Evolutionary conservation across 2,888 invertebrate species (phyloP), one percentile per base, ranked within the genome.

Genomic region (Hymenopus coronatus): DNA sequence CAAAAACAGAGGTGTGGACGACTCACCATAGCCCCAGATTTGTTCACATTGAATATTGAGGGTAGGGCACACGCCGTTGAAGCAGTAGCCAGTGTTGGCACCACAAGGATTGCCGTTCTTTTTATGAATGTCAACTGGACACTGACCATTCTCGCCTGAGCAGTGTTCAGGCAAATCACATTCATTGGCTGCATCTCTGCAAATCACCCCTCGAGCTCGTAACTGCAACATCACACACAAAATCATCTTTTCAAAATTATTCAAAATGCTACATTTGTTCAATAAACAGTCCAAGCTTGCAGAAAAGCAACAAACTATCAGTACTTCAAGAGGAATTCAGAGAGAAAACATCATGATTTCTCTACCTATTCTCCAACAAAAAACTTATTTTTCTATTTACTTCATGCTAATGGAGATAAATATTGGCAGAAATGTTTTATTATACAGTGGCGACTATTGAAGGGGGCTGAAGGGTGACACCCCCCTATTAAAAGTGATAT

Each of bases 91-190:
- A 91, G 95, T 94, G 90, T 93, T 93, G 87, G 94, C 94, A 87
- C 96, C 96, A 92, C 99, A 99, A 0, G 96, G 95, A 90, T 96
- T 97, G 0, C 99, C 99, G 93, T 99, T 99, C 94, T 98, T 98
- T 92, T 98, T 97, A 93, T 97, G 96, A 2, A 98, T 96, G 93
- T 99, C 98, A 3, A 94, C 92, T 0, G 99, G 99, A 93, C 99
- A 99, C 91, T 97, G 95, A 0, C 99, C 99, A 82, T 95, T 96
- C 87, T 96, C 95, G 0, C 99, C 99, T 89, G 97, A 96, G 93
- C 99, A 99, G 88, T 96, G 96, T 93, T 99, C 99, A 28, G 98
- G 98, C 54, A 99, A 95, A 94, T 99, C 99, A 93, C 99, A 99
- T 92, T 99, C 99, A 93, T 98, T 98, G 90, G 95, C 95, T 0